phyloP scores from a whole-genome alignment of 1,140 invertebrate genomes.

The Pogonomyrmex barbatus region DNA sequence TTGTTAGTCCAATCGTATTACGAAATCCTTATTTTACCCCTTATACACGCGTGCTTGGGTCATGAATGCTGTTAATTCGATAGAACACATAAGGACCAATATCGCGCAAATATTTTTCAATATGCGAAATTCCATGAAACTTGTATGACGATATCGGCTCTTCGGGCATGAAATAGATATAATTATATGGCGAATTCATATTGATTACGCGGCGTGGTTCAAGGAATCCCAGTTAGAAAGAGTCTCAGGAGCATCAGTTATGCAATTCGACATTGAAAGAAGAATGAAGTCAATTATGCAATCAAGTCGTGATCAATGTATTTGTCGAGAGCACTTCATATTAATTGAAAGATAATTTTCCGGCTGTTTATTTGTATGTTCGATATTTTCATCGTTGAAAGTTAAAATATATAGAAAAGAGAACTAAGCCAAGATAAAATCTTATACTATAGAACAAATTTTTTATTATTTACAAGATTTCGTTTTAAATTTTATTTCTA shows the following conservation, averaged over 20 bases:
- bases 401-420: neutral
- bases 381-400: neutral
- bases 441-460: neutral
- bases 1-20: neutral
- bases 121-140: neutral
- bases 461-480: neutral
- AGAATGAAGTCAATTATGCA: conserved; percentile 17
- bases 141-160: neutral
- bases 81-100: neutral
- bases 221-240: conserved; percentile 4
- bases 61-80: conserved; percentile 6
- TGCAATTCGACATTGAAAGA: conserved; percentile 27
- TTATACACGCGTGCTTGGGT: neutral
- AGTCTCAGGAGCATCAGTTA: neutral
- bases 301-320: neutral
- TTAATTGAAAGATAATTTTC: conserved; percentile 34
- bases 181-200: conserved; percentile 14
- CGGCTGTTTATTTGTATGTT: neutral
- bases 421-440: neutral
- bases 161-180: conserved; percentile 2
- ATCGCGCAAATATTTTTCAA: conserved; percentile 14
- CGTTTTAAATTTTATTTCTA: neutral
- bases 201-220: neutral
- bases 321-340: neutral
- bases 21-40: neutral